Conservation (phyloP, 2,888 invertebrate genomes). For the Himalopsyche japonica region DNA sequence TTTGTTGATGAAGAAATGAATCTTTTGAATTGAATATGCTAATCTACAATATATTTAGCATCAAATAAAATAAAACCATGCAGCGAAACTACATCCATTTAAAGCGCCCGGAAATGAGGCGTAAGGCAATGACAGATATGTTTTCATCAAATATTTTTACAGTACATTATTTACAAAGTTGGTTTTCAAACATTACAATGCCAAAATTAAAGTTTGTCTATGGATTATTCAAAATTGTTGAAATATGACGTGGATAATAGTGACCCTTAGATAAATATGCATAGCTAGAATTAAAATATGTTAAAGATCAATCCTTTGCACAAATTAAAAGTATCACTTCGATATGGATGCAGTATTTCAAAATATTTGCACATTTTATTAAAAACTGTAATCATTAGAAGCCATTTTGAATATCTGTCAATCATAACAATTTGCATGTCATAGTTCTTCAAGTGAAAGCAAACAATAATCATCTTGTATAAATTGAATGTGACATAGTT, state of each 20-base stretch:
- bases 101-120: constrained; percentile 39
- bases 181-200: too few species aligned
- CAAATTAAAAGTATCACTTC: too few species aligned
- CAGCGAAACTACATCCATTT: constrained; percentile 11
- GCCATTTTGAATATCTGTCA: too few species aligned
- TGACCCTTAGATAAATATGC: too few species aligned
- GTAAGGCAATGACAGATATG: constrained; percentile 41
- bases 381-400: neutral
- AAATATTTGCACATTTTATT: neutral
- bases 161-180: constrained; percentile 2
- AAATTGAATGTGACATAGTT: neutral
- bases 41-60: neutral
- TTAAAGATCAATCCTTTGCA: too few species aligned
- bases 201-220: too few species aligned
- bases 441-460: neutral
- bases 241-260: too few species aligned
- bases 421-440: neutral
- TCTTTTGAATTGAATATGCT: too few species aligned
- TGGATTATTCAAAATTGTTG: too few species aligned
- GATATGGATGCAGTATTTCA: too few species aligned
- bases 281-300: too few species aligned
- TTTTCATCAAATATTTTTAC: constrained; percentile 26
- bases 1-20: too few species aligned
- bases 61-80: neutral
- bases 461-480: neutral